These are phyloP conservation scores for Polyommatus icarus DNA, from an alignment of 2,888 invertebrate species.

Conservation along the genomic window DNA sequence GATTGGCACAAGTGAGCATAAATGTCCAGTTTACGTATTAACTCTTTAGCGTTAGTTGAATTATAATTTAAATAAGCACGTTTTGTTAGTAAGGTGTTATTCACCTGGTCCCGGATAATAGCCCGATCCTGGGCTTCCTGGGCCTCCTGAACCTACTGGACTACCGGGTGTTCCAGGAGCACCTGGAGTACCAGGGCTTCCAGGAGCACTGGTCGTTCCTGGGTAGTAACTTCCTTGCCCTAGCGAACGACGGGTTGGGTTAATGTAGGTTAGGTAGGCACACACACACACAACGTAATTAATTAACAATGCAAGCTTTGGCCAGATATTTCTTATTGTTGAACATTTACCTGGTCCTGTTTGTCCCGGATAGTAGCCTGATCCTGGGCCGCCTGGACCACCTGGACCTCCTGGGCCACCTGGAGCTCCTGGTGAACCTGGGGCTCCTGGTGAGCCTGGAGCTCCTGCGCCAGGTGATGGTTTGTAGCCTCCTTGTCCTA, in stretches of 20 bases:
- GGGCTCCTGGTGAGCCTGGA: constrained; percentile 22
- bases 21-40: too few relatives aligned
- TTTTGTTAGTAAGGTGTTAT: too few relatives aligned
- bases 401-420: not conserved
- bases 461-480: not conserved
- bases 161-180: constrained; percentile 41
- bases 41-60: too few relatives aligned
- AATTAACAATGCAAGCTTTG: too few relatives aligned
- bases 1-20: too few relatives aligned
- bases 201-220: constrained; percentile 44
- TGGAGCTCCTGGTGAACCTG: constrained; percentile 37
- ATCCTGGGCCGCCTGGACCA: not conserved
- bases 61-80: too few relatives aligned
- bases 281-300: not conserved
- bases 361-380: not conserved
- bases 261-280: too few relatives aligned
- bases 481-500: not conserved
- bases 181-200: constrained; percentile 39
- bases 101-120: constrained; percentile 17
- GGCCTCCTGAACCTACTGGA: not conserved
- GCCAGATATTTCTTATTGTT: too few relatives aligned
- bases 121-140: not conserved
- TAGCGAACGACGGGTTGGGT: too few relatives aligned
- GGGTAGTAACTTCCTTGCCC: too few relatives aligned
- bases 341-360: not conserved